Percentiles rank a stretch among this genome's conserved stretches.
Evolutionary conservation across 2,113 vertebrate species (phyloP).

Genomic region (Rhinopithecus roxellana): DNA sequence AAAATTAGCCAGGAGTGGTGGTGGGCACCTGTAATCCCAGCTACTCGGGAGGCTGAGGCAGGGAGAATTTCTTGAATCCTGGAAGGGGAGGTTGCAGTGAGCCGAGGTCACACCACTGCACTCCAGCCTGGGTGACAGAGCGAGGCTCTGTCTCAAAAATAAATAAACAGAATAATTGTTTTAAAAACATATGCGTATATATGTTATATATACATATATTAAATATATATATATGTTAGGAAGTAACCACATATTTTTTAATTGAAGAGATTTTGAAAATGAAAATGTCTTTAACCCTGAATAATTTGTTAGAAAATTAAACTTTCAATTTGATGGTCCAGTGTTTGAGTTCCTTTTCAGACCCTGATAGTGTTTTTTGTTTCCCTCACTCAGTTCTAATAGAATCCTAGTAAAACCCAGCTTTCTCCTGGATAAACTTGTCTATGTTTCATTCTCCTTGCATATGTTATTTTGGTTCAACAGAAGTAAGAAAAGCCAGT

Average conservation of each 20-base stretch:
- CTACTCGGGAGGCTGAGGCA: too few relatives aligned
- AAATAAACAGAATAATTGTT: too few relatives aligned
- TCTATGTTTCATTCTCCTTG: neutral
- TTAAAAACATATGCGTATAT: too few relatives aligned
- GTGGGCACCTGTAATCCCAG: too few relatives aligned
- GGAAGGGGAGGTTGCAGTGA: too few relatives aligned
- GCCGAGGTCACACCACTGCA: too few relatives aligned
- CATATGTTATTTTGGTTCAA: neutral
- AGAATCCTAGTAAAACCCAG: neutral
- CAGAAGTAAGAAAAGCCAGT: neutral
- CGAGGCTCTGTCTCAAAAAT: too few relatives aligned
- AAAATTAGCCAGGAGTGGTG: too few relatives aligned
- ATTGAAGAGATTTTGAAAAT: neutral
- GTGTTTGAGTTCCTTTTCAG: neutral
- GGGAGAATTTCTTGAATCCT: too few relatives aligned
- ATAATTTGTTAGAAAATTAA: neutral
- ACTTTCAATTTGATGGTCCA: neutral
- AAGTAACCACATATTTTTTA: neutral
- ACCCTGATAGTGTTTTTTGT: neutral
- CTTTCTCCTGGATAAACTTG: neutral
- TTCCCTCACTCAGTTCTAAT: too few relatives aligned
- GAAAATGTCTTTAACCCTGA: neutral
- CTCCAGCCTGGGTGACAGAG: too few relatives aligned
- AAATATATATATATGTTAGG: neutral
- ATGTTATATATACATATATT: too few relatives aligned